phyloP scores from a whole-genome alignment of 2,888 invertebrate species.

The Microchrysa polita region DNA sequence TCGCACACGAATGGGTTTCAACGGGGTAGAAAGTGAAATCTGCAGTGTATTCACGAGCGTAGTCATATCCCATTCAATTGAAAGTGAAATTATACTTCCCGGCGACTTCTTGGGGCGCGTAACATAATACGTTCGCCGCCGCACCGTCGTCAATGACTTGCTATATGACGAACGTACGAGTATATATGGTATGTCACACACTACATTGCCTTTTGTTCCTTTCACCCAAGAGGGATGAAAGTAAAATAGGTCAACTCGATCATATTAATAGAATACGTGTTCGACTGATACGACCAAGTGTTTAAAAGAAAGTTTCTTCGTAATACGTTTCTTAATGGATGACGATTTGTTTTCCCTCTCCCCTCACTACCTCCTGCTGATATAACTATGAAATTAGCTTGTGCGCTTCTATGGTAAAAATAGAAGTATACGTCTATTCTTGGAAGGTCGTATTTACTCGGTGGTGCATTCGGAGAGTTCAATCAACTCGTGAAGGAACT shows the following conservation, averaged over 20 bases:
- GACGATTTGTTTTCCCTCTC: background rate
- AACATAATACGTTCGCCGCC: conserved; percentile 27
- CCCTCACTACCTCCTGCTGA: background rate
- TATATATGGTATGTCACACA: background rate
- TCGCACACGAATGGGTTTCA: conserved; percentile 7
- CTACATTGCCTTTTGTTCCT: background rate
- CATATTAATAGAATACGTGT: conserved; percentile 36
- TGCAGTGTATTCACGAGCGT: background rate
- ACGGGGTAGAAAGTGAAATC: conserved; percentile 26
- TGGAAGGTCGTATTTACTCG: conserved; percentile 13
- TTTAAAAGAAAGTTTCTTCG: conserved; percentile 17
- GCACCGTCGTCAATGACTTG: conserved; percentile 2
- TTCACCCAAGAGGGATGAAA: background rate
- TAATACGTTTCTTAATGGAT: background rate
- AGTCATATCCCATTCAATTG: too few species aligned
- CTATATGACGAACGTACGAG: background rate
- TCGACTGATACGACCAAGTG: conserved; percentile 8
- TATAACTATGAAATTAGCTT: too few species aligned
- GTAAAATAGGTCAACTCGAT: conserved; percentile 27
- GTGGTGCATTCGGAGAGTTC: conserved; percentile 3
- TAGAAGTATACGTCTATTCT: conserved; percentile 19
- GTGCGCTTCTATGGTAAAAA: background rate
- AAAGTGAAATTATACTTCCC: conserved; percentile 15
- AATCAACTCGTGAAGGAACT: background rate
- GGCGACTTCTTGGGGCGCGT: background rate